phyloP scores from a whole-genome alignment of 2,888 invertebrate genomes.

The Meandrusa payeni region DNA sequence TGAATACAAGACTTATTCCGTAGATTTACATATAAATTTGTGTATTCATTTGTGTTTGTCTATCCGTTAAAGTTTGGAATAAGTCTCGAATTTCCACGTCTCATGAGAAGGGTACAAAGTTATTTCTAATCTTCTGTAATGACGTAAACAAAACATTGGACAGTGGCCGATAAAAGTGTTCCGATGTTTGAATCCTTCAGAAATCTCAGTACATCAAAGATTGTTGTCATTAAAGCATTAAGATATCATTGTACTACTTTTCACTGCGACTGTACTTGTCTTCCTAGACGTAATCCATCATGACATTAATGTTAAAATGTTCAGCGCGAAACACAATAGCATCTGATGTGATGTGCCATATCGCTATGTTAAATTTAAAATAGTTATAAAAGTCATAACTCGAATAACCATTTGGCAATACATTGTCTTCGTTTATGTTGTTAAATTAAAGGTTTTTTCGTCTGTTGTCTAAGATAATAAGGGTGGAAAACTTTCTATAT shows the following conservation, averaged over 20 bases:
- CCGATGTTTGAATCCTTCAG: neutral
- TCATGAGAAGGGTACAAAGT: slow-evolving; percentile 16
- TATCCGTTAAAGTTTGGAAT: slow-evolving; percentile 54
- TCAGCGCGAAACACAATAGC: slow-evolving; percentile 38
- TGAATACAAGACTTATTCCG: slow-evolving; percentile 77
- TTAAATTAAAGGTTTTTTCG: neutral
- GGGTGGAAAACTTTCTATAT: too few species aligned
- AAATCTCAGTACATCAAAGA: slow-evolving; percentile 32
- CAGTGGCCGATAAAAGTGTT: slow-evolving; percentile 28
- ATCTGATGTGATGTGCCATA: slow-evolving; percentile 77
- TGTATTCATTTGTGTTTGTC: slow-evolving; percentile 59
- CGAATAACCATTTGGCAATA: slow-evolving; percentile 48
- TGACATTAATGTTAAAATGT: slow-evolving; percentile 49
- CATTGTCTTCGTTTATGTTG: slow-evolving; percentile 10
- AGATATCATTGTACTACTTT: slow-evolving; percentile 25
- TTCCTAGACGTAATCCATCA: slow-evolving; percentile 48
- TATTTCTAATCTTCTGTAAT: slow-evolving; percentile 28
- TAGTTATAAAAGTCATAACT: slow-evolving; percentile 44
- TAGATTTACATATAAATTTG: slow-evolving; percentile 54
- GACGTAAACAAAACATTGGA: slow-evolving; percentile 29
- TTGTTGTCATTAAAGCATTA: slow-evolving; percentile 13
- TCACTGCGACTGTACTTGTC: slow-evolving; percentile 37
- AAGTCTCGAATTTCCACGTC: slow-evolving; percentile 60
- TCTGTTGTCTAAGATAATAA: neutral
- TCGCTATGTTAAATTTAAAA: slow-evolving; percentile 50